These are phyloP conservation scores for Emmelina monodactyla DNA, from an alignment of 2,888 invertebrate genomes.

Conservation along the genomic window DNA sequence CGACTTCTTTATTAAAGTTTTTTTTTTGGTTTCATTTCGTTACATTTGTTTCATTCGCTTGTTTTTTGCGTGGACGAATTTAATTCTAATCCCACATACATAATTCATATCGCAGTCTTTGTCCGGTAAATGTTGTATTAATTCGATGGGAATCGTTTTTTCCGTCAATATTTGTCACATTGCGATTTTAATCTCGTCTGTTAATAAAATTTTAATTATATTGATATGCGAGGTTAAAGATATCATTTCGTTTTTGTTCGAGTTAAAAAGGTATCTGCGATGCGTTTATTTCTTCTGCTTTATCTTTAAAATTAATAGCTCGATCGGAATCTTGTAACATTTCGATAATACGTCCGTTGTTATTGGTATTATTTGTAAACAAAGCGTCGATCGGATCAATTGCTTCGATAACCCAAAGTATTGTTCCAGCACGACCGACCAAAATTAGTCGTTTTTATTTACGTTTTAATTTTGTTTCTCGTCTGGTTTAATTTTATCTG, in stretches of 20 bases:
- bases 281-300: constrained; percentile 11
- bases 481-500: constrained; percentile 67
- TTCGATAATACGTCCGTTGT: background rate
- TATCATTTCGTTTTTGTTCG: too few relatives aligned
- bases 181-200: background rate
- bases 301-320: constrained; percentile 2
- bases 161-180: background rate
- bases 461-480: constrained; percentile 64
- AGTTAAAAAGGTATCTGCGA: too few relatives aligned
- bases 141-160: background rate
- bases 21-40: too few relatives aligned
- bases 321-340: background rate
- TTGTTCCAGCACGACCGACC: constrained; percentile 23
- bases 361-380: constrained; percentile 18
- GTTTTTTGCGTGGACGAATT: background rate
- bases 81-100: background rate
- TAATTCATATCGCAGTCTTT: background rate
- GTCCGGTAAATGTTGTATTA: background rate
- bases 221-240: too few relatives aligned
- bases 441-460: constrained; percentile 61
- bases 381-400: constrained; percentile 18
- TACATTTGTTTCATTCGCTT: too few relatives aligned
- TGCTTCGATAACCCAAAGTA: constrained; percentile 29
- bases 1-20: too few relatives aligned
- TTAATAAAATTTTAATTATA: too few relatives aligned